Evolutionary conservation across 2,888 invertebrate species (phyloP).

Genomic region (Drosophila parthenogenetica): DNA sequence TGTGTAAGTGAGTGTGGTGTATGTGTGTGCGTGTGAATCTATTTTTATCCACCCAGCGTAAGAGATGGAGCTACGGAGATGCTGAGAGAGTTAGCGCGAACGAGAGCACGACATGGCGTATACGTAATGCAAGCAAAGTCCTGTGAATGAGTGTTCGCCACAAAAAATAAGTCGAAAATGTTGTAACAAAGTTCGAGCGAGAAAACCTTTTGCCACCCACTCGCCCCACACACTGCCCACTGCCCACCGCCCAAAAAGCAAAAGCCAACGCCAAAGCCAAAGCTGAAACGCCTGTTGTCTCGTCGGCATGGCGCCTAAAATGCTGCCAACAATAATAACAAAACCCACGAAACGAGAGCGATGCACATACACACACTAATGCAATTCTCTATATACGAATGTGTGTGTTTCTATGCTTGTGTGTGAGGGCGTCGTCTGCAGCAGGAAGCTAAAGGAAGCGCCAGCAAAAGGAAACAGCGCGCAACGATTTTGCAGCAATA

Average conservation of each 20-base stretch:
- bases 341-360: slow-evolving; percentile 77
- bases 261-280: slow-evolving; percentile 45
- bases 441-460: slow-evolving; percentile 66
- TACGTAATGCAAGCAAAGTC: slow-evolving; percentile 58
- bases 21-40: slow-evolving; percentile 45
- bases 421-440: slow-evolving; percentile 64
- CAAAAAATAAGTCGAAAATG: slow-evolving; percentile 69
- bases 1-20: neutral
- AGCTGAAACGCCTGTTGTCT: slow-evolving; percentile 79
- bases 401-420: slow-evolving; percentile 21
- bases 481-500: slow-evolving; percentile 80
- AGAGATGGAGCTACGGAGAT: too few species aligned
- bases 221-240: slow-evolving; percentile 13
- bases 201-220: slow-evolving; percentile 68
- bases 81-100: neutral
- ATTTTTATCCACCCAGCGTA: slow-evolving; percentile 60
- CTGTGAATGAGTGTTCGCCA: slow-evolving; percentile 61
- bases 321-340: slow-evolving; percentile 78
- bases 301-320: slow-evolving; percentile 79
- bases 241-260: slow-evolving; percentile 22
- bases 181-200: slow-evolving; percentile 70
- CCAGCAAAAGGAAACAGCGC: slow-evolving; percentile 78
- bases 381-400: slow-evolving; percentile 22
- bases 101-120: slow-evolving; percentile 31
- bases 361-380: slow-evolving; percentile 42